A percentile compares a stretch with the other conserved stretches of the same genome.
Conservation (phyloP, 2,888 invertebrate species). For the Spodoptera littoralis region DNA sequence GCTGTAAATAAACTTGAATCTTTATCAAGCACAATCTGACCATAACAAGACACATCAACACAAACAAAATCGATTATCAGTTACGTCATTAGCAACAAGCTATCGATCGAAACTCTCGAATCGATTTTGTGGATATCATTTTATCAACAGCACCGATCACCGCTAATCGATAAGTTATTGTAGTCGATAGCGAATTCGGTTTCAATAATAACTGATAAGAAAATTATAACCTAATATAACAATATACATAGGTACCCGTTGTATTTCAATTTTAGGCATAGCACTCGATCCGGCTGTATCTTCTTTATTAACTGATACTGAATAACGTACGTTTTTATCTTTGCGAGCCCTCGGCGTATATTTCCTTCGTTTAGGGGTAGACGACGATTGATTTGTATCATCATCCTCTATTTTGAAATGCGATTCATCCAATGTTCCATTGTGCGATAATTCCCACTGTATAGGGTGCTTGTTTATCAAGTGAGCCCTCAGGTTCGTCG, state of each 20-base stretch:
- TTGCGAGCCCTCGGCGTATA: constrained; percentile 68
- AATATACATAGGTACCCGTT: constrained; percentile 76
- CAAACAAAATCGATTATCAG: constrained; percentile 41
- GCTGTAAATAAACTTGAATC: not conserved
- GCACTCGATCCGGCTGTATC: constrained; percentile 60
- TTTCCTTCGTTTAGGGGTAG: constrained; percentile 70
- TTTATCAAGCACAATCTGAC: constrained; percentile 26
- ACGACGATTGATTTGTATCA: constrained; percentile 63
- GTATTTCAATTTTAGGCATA: constrained; percentile 80
- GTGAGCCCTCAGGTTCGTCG: constrained; percentile 82
- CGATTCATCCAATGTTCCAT: constrained; percentile 74
- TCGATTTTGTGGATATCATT: constrained; percentile 40
- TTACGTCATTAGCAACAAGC: constrained; percentile 30
- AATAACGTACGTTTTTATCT: constrained; percentile 82
- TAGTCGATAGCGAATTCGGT: constrained; percentile 30
- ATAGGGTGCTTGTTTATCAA: constrained; percentile 83
- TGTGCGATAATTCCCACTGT: constrained; percentile 83
- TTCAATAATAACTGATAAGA: constrained; percentile 51
- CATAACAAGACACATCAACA: constrained; percentile 18
- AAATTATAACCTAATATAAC: constrained; percentile 62
- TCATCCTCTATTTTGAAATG: constrained; percentile 68
- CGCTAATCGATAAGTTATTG: constrained; percentile 47
- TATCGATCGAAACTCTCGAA: constrained; percentile 49
- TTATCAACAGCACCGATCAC: constrained; percentile 37
- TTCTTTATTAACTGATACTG: constrained; percentile 76